Conservation (phyloP, 2,797 vertebrate genomes). For the Momotus momota region DNA sequence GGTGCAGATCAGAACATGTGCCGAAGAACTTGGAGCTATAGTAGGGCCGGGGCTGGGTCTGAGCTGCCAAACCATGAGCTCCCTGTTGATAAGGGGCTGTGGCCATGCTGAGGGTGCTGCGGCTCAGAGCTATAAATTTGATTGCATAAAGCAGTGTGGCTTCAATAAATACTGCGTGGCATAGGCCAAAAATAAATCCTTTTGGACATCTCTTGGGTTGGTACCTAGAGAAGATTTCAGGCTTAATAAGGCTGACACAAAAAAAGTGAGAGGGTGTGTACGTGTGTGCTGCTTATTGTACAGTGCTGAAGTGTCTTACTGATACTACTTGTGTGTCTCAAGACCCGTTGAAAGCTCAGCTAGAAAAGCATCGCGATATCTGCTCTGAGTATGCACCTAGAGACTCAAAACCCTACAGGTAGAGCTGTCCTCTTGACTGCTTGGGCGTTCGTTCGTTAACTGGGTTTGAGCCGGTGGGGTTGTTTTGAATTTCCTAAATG, state of each 20-base stretch:
- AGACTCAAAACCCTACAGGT: background rate
- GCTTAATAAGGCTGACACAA: background rate
- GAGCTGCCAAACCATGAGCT: background rate
- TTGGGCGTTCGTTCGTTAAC: background rate
- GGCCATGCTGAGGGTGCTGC: background rate
- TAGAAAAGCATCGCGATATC: background rate
- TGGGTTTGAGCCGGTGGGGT: background rate
- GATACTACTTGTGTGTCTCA: background rate
- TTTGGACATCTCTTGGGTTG: background rate
- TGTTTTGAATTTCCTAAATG: background rate
- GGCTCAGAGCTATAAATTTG: background rate
- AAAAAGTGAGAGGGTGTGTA: background rate
- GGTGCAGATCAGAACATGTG: background rate
- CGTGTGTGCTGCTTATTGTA: background rate
- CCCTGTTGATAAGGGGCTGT: rapidly evolving
- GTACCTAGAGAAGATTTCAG: background rate
- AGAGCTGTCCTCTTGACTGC: background rate
- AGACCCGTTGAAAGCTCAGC: background rate
- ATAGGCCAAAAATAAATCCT: background rate
- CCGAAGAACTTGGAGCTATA: background rate
- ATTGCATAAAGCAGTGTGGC: background rate
- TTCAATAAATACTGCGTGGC: background rate
- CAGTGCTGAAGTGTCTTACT: background rate
- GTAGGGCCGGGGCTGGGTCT: background rate
- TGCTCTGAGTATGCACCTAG: background rate